These are phyloP conservation scores for Colius striatus DNA, from an alignment of 2,113 vertebrate species.

Conservation along the genomic window DNA sequence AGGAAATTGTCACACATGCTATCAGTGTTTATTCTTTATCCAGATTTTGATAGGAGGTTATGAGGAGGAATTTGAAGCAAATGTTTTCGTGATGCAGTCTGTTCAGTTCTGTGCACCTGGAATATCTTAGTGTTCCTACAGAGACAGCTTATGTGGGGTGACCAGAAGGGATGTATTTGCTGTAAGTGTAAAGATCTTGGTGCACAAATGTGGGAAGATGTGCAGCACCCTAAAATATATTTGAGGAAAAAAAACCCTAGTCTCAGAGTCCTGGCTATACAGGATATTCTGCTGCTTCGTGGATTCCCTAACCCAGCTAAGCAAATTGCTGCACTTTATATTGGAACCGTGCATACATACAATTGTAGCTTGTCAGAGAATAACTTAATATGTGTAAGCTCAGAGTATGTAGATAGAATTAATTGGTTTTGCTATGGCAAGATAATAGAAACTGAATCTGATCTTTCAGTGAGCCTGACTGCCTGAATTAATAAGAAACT, in stretches of 20 bases:
- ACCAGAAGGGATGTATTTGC: not conserved
- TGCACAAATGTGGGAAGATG: not conserved
- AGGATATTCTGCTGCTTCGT: not conserved
- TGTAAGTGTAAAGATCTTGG: not conserved
- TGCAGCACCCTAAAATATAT: not conserved
- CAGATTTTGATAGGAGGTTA: not conserved
- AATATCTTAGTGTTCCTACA: not conserved
- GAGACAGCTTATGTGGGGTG: not conserved
- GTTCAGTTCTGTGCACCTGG: not conserved
- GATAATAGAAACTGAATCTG: not conserved
- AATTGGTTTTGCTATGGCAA: not conserved
- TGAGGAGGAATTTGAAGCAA: not conserved
- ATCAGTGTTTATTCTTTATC: not conserved
- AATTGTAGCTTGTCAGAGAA: not conserved
- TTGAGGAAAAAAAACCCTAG: not conserved
- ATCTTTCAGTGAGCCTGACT: not conserved
- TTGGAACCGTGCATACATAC: not conserved
- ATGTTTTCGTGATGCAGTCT: not conserved
- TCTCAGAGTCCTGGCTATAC: not conserved
- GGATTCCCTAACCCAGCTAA: not conserved
- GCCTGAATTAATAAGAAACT: not conserved
- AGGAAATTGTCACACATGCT: not conserved
- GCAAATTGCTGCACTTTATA: not conserved
- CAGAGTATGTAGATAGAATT: not conserved
- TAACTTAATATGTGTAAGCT: not conserved